Base-by-base conservation (phyloP, 2,113 vertebrate species). In the Oncorhynchus tshawytscha region DNA sequence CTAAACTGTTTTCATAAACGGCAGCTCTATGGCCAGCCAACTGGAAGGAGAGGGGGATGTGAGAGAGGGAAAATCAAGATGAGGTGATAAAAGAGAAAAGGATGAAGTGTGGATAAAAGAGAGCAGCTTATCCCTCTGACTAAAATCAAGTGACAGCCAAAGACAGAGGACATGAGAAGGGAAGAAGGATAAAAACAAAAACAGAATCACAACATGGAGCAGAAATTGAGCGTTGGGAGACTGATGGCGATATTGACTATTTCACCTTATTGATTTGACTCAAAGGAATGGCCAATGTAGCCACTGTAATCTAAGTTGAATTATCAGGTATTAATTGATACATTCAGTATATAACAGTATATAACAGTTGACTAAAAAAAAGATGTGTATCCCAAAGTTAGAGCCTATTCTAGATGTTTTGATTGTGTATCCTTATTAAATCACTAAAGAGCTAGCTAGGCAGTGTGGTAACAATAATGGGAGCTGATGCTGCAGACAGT, bases 71-170 rank as follows among this genome's bases (percentile, higher is more conserved):
- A 72, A 73, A 83, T 84, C 72, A 86, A 87, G 84, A 83, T 65
- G 59, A 60, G 57, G 82, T 74, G 87, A 91, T 89, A 82, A 88
- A 89, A 86, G 88, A 82, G 80, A 84, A 85, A 87, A 88, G 31
- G 86, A 88, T 91, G 89, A 91, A 91, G 89, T 89, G 84, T 78
- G 85, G 88, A 91, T 91, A 84, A 91, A 91, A 90, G 82, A 88
- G 83, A 90, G 83, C 86, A 81, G 78, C 85, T 90, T 84, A 82
- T 89, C 86, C 80, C 79, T 88, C 84, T 71, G 85, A 83, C 81
- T 87, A 71, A 84, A 87, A 77, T 75, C 62, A 71, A 85, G 83
- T 80, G 86, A 89, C 87, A 84, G 89, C 68, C 81, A 76, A 81
- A 87, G 86, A 83, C 78, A 34, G 77, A 85, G 77, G 79, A 88